phyloP scores from a whole-genome alignment of 2,113 vertebrate genomes.

The Penelope pileata region DNA sequence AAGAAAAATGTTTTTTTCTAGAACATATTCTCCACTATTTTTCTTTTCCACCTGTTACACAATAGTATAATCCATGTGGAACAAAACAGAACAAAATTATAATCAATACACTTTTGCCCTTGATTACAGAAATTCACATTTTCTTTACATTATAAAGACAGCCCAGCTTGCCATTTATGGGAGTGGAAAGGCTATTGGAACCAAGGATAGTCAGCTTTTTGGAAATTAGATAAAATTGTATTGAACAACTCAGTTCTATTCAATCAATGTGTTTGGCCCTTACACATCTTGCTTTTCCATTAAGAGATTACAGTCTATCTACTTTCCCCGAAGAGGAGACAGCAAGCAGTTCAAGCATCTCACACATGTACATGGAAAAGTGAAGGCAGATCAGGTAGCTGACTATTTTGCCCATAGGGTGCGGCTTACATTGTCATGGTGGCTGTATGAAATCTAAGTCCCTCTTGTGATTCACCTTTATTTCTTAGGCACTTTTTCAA shows the following conservation, averaged over 20 bases:
- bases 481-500: neutral
- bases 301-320: neutral
- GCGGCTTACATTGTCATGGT: neutral
- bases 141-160: neutral
- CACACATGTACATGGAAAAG: neutral
- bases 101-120: rapidly evolving
- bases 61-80: neutral
- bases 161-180: neutral
- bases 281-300: rapidly evolving
- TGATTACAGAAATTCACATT: neutral
- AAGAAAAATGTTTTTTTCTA: neutral
- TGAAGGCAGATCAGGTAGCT: neutral
- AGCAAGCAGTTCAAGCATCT: neutral
- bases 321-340: neutral
- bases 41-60: neutral
- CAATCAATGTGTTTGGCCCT: rapidly evolving
- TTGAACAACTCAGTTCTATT: neutral
- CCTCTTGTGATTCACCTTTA: neutral
- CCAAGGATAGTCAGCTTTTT: neutral
- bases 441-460: neutral
- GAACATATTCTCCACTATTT: neutral
- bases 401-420: neutral
- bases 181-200: neutral
- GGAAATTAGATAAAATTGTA: neutral
- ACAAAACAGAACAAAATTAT: neutral